phyloP scores from a whole-genome alignment of 53 echinoderm and acorn worm species.

The Antedon mediterranea region DNA sequence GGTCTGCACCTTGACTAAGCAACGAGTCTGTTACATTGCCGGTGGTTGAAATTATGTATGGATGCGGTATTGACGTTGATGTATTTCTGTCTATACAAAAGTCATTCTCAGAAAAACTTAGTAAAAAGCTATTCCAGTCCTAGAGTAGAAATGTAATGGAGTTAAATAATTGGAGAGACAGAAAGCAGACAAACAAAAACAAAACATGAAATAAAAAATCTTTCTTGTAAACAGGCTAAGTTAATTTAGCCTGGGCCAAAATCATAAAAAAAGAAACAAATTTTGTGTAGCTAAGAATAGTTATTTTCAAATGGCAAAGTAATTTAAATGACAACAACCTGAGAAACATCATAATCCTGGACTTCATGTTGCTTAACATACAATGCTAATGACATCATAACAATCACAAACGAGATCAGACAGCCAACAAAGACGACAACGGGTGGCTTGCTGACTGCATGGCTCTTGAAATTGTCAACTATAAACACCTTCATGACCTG shows the following conservation, averaged over 20 bases:
- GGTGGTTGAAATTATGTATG: neutral
- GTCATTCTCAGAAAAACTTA: neutral
- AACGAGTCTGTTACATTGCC: neutral
- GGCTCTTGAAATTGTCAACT: constrained; percentile 75
- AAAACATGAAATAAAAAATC: no score
- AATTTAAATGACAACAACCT: neutral
- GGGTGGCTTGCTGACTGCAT: constrained; percentile 52
- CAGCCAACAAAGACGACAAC: constrained; percentile 76
- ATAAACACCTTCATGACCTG: constrained; percentile 71
- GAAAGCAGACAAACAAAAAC: no score
- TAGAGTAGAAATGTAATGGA: neutral
- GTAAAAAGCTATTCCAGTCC: neutral
- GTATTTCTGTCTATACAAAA: neutral
- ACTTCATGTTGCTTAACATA: constrained; percentile 60
- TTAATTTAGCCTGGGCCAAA: no score
- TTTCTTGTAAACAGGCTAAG: no score
- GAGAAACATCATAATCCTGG: constrained; percentile 47
- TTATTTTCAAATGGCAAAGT: no score
- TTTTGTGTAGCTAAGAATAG: no score
- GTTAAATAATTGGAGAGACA: no score
- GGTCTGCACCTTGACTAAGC: constrained; percentile 19
- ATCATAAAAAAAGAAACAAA: no score
- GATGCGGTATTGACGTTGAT: neutral
- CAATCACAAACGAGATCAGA: constrained; percentile 76
- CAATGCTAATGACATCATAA: constrained; percentile 64